phyloP scores from a whole-genome alignment of 2,888 invertebrate species.

The Andrena flavipes region DNA sequence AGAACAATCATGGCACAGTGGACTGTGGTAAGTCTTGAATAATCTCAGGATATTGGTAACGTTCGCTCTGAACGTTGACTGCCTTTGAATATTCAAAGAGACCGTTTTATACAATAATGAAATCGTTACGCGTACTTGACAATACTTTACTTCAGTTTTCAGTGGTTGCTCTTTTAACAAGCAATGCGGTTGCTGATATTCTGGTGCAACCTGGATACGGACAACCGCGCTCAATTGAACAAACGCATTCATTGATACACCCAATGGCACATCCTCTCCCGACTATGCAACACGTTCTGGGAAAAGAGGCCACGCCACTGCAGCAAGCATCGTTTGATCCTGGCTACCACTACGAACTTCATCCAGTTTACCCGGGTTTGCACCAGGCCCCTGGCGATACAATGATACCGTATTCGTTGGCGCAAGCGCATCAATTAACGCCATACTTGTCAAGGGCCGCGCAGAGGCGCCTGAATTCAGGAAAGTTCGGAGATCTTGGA shows the following conservation, averaged over 20 bases:
- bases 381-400: slow-evolving; percentile 5
- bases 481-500: neutral
- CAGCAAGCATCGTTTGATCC: neutral
- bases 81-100: neutral
- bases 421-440: slow-evolving; percentile 5
- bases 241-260: neutral
- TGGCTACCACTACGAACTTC: slow-evolving; percentile 40
- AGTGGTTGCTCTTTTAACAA: slow-evolving; percentile 20
- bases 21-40: slow-evolving; percentile 47
- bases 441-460: neutral
- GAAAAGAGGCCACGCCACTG: neutral
- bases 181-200: slow-evolving; percentile 61
- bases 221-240: neutral
- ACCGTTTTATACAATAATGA: neutral
- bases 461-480: neutral
- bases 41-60: neutral
- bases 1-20: slow-evolving; percentile 15
- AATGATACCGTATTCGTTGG: neutral
- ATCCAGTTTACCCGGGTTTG: slow-evolving; percentile 25
- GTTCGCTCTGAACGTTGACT: neutral
- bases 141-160: slow-evolving; percentile 46
- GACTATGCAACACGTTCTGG: neutral
- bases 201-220: slow-evolving; percentile 71
- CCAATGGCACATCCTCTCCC: neutral
- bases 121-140: neutral